These are phyloP conservation scores for Heteromurus nitidus DNA, from an alignment of 2,888 invertebrate species.

Conservation along the genomic window DNA sequence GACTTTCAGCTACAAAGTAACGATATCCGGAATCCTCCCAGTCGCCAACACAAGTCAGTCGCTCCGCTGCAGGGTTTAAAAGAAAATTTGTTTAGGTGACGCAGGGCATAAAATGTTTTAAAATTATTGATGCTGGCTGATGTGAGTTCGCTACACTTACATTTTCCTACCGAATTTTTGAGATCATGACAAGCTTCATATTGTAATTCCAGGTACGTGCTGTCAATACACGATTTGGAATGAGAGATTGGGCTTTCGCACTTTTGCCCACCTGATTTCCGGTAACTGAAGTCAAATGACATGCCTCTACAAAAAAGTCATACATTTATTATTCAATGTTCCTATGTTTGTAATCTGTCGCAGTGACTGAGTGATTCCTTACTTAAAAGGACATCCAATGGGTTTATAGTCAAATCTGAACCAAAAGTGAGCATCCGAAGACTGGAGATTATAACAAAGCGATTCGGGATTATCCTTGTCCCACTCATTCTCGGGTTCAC, in stretches of 20 bases:
- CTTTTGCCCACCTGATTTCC: background rate
- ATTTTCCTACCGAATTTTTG: background rate
- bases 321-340: no score
- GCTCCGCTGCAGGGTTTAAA: slow-evolving; percentile 48
- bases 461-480: background rate
- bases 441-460: background rate
- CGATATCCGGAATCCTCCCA: slow-evolving; percentile 41
- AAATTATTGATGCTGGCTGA: no score
- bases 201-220: slow-evolving; percentile 18
- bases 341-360: background rate
- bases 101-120: no score
- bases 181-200: slow-evolving; percentile 51
- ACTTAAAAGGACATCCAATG: slow-evolving; percentile 57
- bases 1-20: slow-evolving; percentile 39
- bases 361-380: background rate
- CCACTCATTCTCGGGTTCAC: slow-evolving; percentile 5
- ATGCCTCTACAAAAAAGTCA: slow-evolving; percentile 19
- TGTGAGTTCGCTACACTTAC: no score
- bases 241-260: slow-evolving; percentile 30
- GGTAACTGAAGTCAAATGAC: slow-evolving; percentile 51
- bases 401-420: slow-evolving; percentile 31
- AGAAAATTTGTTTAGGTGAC: no score
- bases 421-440: slow-evolving; percentile 10
- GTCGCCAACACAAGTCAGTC: slow-evolving; percentile 42
- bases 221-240: slow-evolving; percentile 32